Base-by-base conservation (phyloP, 2,888 invertebrate genomes). In the Sicus ferrugineus region DNA sequence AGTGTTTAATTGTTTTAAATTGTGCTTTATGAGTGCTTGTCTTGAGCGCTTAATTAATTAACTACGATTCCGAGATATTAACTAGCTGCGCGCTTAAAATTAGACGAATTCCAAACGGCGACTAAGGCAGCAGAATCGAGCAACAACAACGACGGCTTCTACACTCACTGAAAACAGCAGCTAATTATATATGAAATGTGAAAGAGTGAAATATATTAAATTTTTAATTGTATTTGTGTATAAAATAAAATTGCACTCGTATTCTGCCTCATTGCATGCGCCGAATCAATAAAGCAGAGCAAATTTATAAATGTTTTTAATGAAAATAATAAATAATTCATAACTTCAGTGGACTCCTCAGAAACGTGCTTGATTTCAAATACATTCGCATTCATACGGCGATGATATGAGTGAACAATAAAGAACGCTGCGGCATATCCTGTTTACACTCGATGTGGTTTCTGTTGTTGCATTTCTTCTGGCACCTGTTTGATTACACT, bases 341-440 rank as follows among this genome's bases (percentile, higher is more conserved):
- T 21, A 46, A 28, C 46, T 56, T 42, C 58, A 67, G 56, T 67
- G 66, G 58, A 46, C n/a, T n/a, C n/a, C n/a, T n/a, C n/a, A n/a
- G 9, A 59, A 67, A 58, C 58, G 59, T 59, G 58, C 50, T 54
- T 65, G 30, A n/a, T 34, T 31, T 19, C 54, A 23, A 2, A n/a
- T n/a, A 26, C 52, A 54, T 34, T 54, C 14, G 34, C 58, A 56
- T 46, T 9, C 38, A 34, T 54, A 26, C 21, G 19, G 28, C 21
- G 50, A 30, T 63, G 46, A n/a, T n/a, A n/a, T n/a, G n/a, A n/a
- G n/a, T n/a, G n/a, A n/a, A n/a, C n/a, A 34, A 54, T 38, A 65
- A 54, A 54, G 21, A 65, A 65, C 52, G 34, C 54, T 65, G 54
- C 54, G 19, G 14, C 16, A 54, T 65, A 65, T 65, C 65, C 65